Conservation (phyloP, 2,113 vertebrate species). For the Australoheros scitulus region DNA sequence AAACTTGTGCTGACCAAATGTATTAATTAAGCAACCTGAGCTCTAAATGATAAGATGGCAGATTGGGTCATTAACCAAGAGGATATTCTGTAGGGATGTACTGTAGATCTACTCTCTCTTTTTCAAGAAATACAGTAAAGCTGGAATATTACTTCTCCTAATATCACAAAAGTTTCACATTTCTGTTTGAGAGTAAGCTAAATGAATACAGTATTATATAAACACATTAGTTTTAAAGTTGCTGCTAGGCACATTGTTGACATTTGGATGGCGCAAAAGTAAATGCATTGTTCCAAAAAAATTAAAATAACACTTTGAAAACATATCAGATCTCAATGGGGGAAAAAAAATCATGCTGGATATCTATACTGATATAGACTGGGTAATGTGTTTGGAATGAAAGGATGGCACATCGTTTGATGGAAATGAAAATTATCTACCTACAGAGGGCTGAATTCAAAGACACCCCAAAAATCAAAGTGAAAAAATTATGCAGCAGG, state of each 20-base stretch:
- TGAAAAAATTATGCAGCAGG: too few relatives aligned
- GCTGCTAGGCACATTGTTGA: not conserved
- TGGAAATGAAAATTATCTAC: too few relatives aligned
- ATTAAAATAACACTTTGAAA: too few relatives aligned
- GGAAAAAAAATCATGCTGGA: too few relatives aligned
- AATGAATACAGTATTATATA: not conserved
- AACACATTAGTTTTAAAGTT: not conserved
- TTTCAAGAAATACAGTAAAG: not conserved
- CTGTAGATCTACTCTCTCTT: not conserved
- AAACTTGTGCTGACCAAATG: not conserved
- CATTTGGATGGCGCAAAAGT: not conserved
- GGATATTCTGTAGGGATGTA: not conserved
- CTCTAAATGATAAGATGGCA: not conserved
- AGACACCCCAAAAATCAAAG: too few relatives aligned
- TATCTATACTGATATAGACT: too few relatives aligned
- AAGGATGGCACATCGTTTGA: too few relatives aligned
- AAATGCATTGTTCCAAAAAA: not conserved
- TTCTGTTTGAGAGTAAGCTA: not conserved
- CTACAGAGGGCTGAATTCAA: too few relatives aligned
- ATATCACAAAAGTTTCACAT: not conserved
- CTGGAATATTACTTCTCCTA: not conserved
- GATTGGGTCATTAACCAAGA: too few relatives aligned
- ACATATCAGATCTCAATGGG: too few relatives aligned
- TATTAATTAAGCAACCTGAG: not conserved
- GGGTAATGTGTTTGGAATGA: too few relatives aligned